Base-by-base conservation (phyloP, 30 jellyfish, hydroid and myxozoan species). In the Rhopilema esculentum region DNA sequence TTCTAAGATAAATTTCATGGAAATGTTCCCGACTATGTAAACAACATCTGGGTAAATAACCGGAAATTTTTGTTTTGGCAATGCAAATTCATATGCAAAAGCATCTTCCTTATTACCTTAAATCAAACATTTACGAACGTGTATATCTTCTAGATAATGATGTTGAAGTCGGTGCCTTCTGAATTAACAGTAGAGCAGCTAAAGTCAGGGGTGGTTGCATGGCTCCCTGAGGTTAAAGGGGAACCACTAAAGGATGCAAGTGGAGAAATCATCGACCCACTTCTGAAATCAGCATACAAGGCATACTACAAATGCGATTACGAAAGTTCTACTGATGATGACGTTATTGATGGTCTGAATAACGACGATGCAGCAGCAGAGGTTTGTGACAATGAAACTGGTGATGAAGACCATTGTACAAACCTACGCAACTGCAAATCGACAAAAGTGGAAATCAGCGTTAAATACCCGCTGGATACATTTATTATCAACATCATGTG, bases 251-350 rank as follows among this genome's bases (percentile, higher is more conserved):
- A 30, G 71, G 85, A 82, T 28, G 49, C 16, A 0, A 82, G 22
- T 8, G 79, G 79, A 19, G 26, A 69, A 16, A 67, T 82, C 20
- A 49, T 50, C 33, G 91, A 82, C 27, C 91, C 91, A 12, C 85
- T 82, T 4, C 27, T 8, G 22, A 49, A 69, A 27, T 21, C 21
- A 2, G 51, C 22, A 19, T 67, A 82, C 53, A 7, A 7, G 1
- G 62, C 64, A 0, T 20, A 20, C 22, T 51, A 53, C 63, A 52
- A 53, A 29, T 53, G 87, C 62, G 49, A 25, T 7, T 15, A 51
- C 85, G 16, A 18, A 1, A 30, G 64, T 61, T 2, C 4, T 28
- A 19, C 53, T 2, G 87, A 77, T 27, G 61, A 12, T 27, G 63
- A 1, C 21, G 80, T 18, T 18, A 26, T 8, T 19, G 78, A 67